phyloP scores from a whole-genome alignment of 2,888 invertebrate species.

The Abrostola tripartita region DNA sequence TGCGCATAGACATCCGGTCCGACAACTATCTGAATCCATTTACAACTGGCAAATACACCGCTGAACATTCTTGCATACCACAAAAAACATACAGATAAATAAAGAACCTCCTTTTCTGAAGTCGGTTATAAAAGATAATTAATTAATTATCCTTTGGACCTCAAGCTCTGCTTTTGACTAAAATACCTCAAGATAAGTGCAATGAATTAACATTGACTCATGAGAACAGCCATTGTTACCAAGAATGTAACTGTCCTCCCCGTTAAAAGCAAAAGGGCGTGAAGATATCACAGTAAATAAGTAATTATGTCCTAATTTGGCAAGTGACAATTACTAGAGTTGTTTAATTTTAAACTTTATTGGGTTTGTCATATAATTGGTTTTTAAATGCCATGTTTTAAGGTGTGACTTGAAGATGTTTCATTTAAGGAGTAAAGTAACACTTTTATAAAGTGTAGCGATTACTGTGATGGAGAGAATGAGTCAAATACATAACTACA shows the following conservation, averaged over 20 bases:
- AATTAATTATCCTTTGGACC: neutral
- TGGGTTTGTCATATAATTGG: fast-evolving
- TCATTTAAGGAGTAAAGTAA: too few relatives aligned
- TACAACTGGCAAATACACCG: too few relatives aligned
- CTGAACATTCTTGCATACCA: too few relatives aligned
- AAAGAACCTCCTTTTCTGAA: too few relatives aligned
- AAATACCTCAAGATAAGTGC: neutral
- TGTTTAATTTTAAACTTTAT: slow-evolving; percentile 8
- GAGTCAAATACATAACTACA: neutral
- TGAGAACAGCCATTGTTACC: slow-evolving; percentile 21
- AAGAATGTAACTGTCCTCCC: slow-evolving; percentile 41
- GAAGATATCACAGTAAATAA: slow-evolving; percentile 36
- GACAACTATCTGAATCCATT: too few relatives aligned
- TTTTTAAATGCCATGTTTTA: slow-evolving; percentile 9
- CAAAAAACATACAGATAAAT: too few relatives aligned
- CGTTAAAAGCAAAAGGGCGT: slow-evolving; percentile 21
- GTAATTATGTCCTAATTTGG: slow-evolving; percentile 23
- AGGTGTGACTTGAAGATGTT: neutral
- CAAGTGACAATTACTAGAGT: neutral
- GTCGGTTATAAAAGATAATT: neutral
- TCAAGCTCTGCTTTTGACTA: neutral
- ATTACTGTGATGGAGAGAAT: neutral
- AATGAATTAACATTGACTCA: neutral
- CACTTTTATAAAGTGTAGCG: neutral
- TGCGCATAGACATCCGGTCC: too few relatives aligned